Conservation (phyloP, 2,797 vertebrate species). For the Simalia tracyae region DNA sequence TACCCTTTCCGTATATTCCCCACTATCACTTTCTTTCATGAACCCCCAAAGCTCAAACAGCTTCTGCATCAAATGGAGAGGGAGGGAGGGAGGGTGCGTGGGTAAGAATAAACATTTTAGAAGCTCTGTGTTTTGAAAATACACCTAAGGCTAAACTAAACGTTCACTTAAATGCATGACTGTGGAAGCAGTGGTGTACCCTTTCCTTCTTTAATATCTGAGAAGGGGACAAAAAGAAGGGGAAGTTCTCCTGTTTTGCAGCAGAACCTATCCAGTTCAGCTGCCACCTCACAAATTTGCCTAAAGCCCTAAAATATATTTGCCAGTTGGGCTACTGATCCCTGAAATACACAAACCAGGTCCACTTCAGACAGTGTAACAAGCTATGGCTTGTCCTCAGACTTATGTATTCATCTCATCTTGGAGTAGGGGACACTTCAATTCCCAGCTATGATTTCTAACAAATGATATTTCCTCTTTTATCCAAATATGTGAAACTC, state of each 20-base stretch:
- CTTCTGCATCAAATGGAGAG: conserved; percentile 7
- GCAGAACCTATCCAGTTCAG: neutral
- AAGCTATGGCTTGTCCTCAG: neutral
- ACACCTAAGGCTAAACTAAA: neutral
- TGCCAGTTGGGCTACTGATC: neutral
- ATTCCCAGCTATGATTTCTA: neutral
- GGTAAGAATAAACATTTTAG: neutral
- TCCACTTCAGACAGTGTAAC: neutral
- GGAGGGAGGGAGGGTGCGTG: neutral
- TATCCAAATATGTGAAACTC: no score
- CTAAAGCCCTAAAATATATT: neutral
- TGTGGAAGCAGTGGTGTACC: neutral
- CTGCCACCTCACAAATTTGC: neutral
- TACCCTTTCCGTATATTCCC: conserved; percentile 20
- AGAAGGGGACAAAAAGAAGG: neutral
- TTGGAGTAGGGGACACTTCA: neutral
- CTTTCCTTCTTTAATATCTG: neutral
- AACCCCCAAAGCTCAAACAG: conserved; percentile 38
- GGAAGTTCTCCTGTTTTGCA: neutral
- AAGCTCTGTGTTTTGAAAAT: neutral
- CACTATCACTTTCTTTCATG: conserved; percentile 33
- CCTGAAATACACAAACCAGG: neutral
- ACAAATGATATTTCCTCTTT: neutral
- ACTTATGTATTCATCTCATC: neutral
- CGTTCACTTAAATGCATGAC: neutral